Conservation (phyloP, 92 coral and sea anemone species). For the Phenganax marumi region DNA sequence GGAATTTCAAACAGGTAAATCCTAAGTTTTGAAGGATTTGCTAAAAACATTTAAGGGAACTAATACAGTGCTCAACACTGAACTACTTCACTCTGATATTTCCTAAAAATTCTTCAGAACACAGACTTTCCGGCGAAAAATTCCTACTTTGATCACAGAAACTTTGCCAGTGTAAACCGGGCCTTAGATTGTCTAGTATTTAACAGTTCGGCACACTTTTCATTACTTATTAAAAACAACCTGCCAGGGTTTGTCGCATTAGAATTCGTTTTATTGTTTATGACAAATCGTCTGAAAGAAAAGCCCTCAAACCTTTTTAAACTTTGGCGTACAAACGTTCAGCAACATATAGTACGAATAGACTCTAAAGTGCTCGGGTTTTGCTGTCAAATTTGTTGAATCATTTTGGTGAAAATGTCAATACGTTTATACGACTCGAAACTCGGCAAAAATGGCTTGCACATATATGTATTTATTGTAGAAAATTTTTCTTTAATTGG, state of each 20-base stretch:
- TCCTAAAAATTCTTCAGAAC: too few relatives aligned
- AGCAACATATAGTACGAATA: not conserved
- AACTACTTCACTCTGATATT: too few relatives aligned
- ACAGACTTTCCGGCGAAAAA: too few relatives aligned
- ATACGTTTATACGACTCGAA: conserved; percentile 80
- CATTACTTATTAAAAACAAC: conserved; percentile 36
- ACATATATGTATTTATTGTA: conserved; percentile 73
- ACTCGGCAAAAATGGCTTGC: conserved; percentile 61
- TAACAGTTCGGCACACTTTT: not conserved
- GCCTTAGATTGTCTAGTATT: too few relatives aligned
- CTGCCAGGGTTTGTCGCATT: conserved; percentile 1
- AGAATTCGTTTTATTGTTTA: conserved; percentile 4
- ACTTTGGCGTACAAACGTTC: not conserved
- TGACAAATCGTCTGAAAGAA: not conserved
- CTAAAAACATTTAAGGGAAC: too few relatives aligned
- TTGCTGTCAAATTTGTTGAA: not conserved
- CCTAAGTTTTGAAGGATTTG: too few relatives aligned
- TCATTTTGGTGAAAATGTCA: conserved; percentile 60
- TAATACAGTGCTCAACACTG: too few relatives aligned
- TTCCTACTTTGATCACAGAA: too few relatives aligned
- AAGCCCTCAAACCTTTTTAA: not conserved
- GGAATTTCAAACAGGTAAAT: too few relatives aligned
- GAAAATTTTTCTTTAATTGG: conserved; percentile 77
- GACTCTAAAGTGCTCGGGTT: not conserved
- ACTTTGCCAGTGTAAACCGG: too few relatives aligned